phyloP scores from a whole-genome alignment of 1,140 invertebrate genomes.

The Eueides isabella region DNA sequence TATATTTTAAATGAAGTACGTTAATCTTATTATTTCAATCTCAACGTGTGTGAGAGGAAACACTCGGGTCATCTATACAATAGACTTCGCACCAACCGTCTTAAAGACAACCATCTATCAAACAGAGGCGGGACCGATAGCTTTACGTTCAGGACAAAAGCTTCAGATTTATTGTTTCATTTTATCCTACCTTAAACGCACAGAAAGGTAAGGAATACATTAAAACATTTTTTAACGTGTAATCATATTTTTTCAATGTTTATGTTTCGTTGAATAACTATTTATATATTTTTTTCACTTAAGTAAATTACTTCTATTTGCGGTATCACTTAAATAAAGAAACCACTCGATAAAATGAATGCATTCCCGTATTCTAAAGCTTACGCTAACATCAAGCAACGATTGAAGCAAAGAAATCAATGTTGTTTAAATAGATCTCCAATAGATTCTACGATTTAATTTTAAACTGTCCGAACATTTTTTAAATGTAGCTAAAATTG shows the following conservation, averaged over 20 bases:
- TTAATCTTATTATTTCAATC: slow-evolving; percentile 12
- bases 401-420: slow-evolving; percentile 15
- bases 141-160: slow-evolving; percentile 35
- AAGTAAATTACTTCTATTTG: background rate
- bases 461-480: background rate
- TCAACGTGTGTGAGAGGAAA: slow-evolving; percentile 22
- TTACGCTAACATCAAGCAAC: slow-evolving; percentile 16
- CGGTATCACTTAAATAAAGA: slow-evolving; percentile 2
- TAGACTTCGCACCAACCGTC: slow-evolving; percentile 19
- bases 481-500: no score
- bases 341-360: slow-evolving; percentile 23
- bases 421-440: slow-evolving; percentile 22
- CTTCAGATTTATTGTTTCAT: slow-evolving; percentile 40
- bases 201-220: slow-evolving; percentile 18
- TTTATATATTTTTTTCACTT: no score
- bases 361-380: slow-evolving; percentile 21
- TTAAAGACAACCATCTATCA: slow-evolving; percentile 37
- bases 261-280: background rate
- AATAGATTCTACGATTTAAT: background rate
- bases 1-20: background rate
- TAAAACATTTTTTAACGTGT: background rate
- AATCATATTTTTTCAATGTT: background rate
- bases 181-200: slow-evolving; percentile 21
- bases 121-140: slow-evolving; percentile 28
- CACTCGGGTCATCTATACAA: slow-evolving; percentile 26